Conservation (phyloP, 2,797 vertebrate genomes). For the Coilia nasus region DNA sequence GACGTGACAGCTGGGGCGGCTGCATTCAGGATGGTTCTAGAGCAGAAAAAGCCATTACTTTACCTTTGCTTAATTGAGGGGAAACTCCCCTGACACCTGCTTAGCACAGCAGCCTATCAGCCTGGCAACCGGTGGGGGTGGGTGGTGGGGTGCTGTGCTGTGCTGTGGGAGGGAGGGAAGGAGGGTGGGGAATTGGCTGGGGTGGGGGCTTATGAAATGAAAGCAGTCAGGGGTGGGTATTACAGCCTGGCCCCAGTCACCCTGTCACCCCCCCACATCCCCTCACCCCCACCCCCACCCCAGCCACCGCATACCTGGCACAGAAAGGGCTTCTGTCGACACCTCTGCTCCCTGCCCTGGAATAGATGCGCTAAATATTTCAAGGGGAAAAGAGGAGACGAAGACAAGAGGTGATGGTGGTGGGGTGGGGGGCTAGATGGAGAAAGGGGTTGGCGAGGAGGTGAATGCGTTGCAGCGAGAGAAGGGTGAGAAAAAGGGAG, state of each 20-base stretch:
- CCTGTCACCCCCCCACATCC: constrained; percentile 11
- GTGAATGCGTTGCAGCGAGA: constrained; percentile 46
- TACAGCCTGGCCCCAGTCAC: constrained; percentile 40
- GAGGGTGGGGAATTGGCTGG: constrained; percentile 37
- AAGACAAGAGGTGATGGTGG: constrained; percentile 49
- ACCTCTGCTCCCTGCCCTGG: constrained; percentile 63
- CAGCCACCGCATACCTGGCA: constrained; percentile 51
- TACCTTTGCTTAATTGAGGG: constrained; percentile 83
- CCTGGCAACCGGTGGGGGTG: constrained; percentile 56
- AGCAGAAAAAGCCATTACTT: constrained; percentile 69
- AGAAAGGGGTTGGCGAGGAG: constrained; percentile 40
- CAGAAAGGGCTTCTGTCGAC: constrained; percentile 49
- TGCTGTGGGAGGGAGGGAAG: constrained; percentile 66
- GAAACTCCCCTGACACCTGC: constrained; percentile 77
- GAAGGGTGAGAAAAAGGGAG: constrained; percentile 13
- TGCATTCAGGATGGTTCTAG: constrained; percentile 70
- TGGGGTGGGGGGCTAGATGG: neutral
- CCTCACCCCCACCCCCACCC: constrained; percentile 32
- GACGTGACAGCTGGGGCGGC: constrained; percentile 69
- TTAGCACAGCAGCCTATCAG: constrained; percentile 48
- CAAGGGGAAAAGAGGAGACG: constrained; percentile 56
- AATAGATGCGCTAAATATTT: constrained; percentile 77
- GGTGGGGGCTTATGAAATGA: constrained; percentile 69
- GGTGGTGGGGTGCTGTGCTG: constrained; percentile 63
- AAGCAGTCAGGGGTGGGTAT: constrained; percentile 70